Evolutionary conservation across 2,888 invertebrate genomes (phyloP), one percentile per base, ranked within the genome.

Genomic region (Xylophagus ater): DNA sequence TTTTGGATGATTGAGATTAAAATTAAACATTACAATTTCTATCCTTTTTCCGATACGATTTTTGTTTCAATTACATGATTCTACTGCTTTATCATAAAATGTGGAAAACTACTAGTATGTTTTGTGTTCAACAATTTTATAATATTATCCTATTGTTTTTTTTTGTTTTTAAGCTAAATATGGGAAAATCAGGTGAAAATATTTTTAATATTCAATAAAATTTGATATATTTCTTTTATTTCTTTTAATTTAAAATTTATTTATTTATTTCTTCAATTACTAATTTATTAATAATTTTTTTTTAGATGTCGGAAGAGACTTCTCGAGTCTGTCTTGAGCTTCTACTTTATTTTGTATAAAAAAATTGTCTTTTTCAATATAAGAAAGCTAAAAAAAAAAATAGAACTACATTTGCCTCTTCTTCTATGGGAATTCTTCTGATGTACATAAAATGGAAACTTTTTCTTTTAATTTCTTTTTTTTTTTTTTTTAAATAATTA

Each of bases 251-350:
- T 20, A 17, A 15, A 28, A 17, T 9, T 30, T 40, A 25, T 12
- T 34, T 12, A 13, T 32, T 43, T 41, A 43, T 43, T 45, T 32
- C 31, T 26, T 44, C 21, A 3, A 34, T 33, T 19, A 23, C 13
- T 37, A 8, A 31, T 31, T 35, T 34, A 25, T n/a, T n/a, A n/a
- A n/a, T n/a, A n/a, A n/a, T n/a, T 26, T 26, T 26, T 24, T 24
- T 26, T 26, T 26, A 26, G 26, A 13, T 25, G 4, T 24, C 24
- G 8, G 4, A n/a, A n/a, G n/a, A n/a, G n/a, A 26, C 9, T 4
- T 7, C 9, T 15, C 8, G 28, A 10, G 3, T 10, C 3, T 28
- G 9, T 30, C 8, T 30, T 30, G 30, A 10, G n/a, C 4, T 5
- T 28, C 2, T 28, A 4, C 10, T 18, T 30, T 30, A 9, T n/a